A percentile compares a stretch with the other conserved stretches of the same genome.
Conservation (phyloP, 1,140 invertebrate genomes). For the Drosophila bifasciata region DNA sequence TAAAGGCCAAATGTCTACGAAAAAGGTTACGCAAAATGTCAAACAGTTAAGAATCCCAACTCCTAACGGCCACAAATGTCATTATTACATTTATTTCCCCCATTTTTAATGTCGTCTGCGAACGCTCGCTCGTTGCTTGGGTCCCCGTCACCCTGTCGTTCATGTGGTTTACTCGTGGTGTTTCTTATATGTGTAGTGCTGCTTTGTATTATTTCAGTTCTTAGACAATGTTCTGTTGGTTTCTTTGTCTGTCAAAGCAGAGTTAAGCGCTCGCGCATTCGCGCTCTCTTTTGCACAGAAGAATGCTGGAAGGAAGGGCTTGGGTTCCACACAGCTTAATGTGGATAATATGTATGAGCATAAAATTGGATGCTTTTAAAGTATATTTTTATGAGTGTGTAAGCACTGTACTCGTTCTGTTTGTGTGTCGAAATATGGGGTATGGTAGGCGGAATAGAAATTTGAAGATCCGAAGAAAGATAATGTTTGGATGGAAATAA, state of each 20-base stretch:
- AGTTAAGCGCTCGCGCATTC: no score
- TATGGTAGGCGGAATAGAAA: no score
- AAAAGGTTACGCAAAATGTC: constrained; percentile 84
- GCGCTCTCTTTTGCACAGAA: no score
- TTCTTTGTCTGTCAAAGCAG: constrained; percentile 13
- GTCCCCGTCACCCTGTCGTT: constrained; percentile 19
- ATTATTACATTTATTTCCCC: constrained; percentile 78
- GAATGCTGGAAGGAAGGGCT: no score
- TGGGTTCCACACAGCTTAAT: no score
- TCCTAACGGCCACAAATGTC: constrained; percentile 80
- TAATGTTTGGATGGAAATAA: no score
- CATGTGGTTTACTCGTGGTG: constrained; percentile 5
- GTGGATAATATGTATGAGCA: no score
- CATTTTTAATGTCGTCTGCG: constrained; percentile 74
- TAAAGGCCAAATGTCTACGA: constrained; percentile 79
- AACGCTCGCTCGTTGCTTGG: constrained; percentile 25
- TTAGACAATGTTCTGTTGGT: constrained; percentile 58
- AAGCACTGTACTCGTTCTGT: no score
- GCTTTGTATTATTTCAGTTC: constrained; percentile 53
- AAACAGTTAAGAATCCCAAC: constrained; percentile 81
- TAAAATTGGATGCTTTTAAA: no score
- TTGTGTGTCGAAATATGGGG: no score
- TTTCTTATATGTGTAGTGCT: constrained; percentile 13
- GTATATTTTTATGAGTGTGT: no score
- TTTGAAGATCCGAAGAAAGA: no score